These are phyloP conservation scores for Etheostoma cragini DNA, from an alignment of 2,113 vertebrate genomes.

Conservation along the genomic window DNA sequence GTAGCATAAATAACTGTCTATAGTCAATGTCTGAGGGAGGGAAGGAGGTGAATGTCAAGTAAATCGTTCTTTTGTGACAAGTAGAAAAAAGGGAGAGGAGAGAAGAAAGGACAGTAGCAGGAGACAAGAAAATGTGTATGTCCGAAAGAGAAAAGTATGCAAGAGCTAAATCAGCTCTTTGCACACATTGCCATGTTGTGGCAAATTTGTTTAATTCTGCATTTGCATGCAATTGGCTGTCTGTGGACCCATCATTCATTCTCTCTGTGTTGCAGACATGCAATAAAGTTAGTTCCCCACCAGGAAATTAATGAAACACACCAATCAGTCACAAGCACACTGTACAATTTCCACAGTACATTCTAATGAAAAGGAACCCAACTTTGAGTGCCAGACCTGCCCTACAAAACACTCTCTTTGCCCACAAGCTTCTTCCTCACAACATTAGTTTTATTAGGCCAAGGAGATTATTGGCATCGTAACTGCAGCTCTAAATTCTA, in stretches of 20 bases:
- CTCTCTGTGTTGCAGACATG: neutral
- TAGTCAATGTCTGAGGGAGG: conserved; percentile 48
- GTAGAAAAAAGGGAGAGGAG: neutral
- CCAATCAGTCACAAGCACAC: neutral
- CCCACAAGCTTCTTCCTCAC: neutral
- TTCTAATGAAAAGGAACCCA: neutral
- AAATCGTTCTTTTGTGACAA: neutral
- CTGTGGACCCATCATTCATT: neutral
- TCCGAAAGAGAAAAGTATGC: neutral
- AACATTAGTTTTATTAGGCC: neutral
- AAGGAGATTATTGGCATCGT: conserved; percentile 3
- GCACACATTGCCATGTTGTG: neutral
- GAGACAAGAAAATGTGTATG: neutral
- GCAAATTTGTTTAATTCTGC: conserved; percentile 12
- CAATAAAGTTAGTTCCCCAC: conserved; percentile 2
- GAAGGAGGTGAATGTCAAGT: conserved; percentile 5
- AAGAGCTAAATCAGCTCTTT: neutral
- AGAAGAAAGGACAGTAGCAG: conserved; percentile 7
- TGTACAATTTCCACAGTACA: neutral
- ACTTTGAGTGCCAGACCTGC: neutral
- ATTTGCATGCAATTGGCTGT: conserved; percentile 1
- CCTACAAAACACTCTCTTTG: neutral
- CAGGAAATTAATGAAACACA: neutral
- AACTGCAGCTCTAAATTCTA: conserved; percentile 20
- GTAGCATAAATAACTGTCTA: conserved; percentile 44